A percentile compares a stretch with the other conserved stretches of the same genome.
phyloP scores from a whole-genome alignment of 2,113 vertebrate genomes.

The Pithys albifrons region DNA sequence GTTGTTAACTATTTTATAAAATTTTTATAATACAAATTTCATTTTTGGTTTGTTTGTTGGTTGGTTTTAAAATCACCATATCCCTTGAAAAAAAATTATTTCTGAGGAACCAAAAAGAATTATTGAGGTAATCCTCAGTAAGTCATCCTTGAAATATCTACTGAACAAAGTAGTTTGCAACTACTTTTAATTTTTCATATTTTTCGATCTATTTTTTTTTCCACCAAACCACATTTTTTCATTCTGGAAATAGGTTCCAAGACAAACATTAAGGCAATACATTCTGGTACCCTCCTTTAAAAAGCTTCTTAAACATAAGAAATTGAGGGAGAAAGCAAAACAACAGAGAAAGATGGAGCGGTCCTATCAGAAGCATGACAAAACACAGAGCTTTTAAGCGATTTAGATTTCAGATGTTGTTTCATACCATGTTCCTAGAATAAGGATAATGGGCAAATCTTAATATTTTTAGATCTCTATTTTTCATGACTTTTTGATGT shows the following conservation, averaged over 20 bases:
- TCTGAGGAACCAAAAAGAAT: background rate
- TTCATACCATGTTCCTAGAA: background rate
- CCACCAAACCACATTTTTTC: background rate
- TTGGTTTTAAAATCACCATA: background rate
- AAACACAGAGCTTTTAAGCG: background rate
- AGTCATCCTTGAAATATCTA: background rate
- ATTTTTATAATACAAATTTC: background rate
- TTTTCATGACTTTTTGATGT: background rate
- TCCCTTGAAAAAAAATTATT: background rate
- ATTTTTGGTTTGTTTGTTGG: background rate
- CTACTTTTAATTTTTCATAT: background rate
- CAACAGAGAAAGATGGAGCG: background rate
- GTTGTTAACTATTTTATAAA: background rate
- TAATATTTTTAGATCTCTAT: background rate
- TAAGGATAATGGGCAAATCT: background rate
- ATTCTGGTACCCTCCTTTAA: background rate
- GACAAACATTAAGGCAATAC: background rate
- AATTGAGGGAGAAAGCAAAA: background rate
- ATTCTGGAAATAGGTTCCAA: background rate
- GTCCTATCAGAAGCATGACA: background rate
- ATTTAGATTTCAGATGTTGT: background rate
- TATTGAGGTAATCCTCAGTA: background rate
- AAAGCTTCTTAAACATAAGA: background rate
- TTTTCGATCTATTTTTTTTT: background rate
- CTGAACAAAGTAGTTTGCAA: background rate